Percentiles rank a stretch among this genome's conserved stretches.
Evolutionary conservation across 2,888 invertebrate genomes (phyloP).

Genomic region (Torymus tubicola): DNA sequence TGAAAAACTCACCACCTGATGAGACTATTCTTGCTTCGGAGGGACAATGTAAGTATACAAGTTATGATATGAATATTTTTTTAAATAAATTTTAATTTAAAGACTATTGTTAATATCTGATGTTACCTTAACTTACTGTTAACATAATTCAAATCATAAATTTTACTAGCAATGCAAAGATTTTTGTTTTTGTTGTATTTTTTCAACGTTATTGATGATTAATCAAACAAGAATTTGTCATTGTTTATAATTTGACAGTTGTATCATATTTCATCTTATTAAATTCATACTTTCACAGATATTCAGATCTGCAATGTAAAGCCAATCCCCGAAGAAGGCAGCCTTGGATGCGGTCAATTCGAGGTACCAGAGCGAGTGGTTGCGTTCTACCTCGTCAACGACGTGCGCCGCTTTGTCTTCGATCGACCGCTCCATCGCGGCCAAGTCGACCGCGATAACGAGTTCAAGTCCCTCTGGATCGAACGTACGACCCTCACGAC

Average conservation of each 20-base stretch:
- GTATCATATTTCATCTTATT: too few relatives aligned
- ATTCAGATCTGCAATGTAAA: slow-evolving; percentile 97
- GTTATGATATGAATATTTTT: too few relatives aligned
- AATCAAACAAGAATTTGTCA: too few relatives aligned
- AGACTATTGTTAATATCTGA: too few relatives aligned
- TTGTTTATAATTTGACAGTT: too few relatives aligned
- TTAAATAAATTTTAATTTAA: too few relatives aligned
- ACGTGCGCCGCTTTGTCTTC: slow-evolving; percentile 92
- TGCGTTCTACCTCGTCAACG: slow-evolving; percentile 93
- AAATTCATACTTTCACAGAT: slow-evolving; percentile 77
- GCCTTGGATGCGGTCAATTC: slow-evolving; percentile 78
- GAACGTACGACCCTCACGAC: slow-evolving; percentile 93
- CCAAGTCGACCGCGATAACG: slow-evolving; percentile 94
- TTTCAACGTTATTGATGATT: too few relatives aligned
- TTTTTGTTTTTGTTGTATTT: too few relatives aligned
- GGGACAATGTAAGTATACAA: slow-evolving; percentile 83
- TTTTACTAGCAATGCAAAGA: too few relatives aligned
- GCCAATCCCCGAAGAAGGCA: slow-evolving; percentile 86
- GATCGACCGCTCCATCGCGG: slow-evolving; percentile 94
- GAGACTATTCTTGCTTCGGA: slow-evolving; percentile 90
- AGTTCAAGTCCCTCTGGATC: slow-evolving; percentile 97
- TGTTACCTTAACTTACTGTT: too few relatives aligned
- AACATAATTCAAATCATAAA: too few relatives aligned
- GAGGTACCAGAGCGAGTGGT: slow-evolving; percentile 92
- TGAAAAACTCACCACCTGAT: slow-evolving; percentile 94